Conservation (phyloP, 2,797 vertebrate species). For the Gymnothorax reevesii region DNA sequence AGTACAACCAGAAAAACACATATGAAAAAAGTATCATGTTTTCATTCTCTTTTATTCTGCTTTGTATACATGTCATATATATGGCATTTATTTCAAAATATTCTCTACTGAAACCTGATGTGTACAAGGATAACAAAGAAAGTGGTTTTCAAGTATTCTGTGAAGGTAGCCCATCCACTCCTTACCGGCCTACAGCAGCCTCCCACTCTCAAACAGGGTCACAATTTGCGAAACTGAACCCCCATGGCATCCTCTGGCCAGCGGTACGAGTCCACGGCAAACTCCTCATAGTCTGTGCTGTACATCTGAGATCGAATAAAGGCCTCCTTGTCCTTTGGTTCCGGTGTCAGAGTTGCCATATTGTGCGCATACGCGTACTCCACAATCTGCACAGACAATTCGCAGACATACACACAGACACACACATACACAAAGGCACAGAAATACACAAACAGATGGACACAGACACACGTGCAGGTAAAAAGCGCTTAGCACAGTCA, state of each 20-base stretch:
- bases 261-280: slow-evolving; percentile 80
- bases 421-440: slow-evolving; percentile 33
- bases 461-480: not conserved
- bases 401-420: slow-evolving; percentile 55
- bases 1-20: not conserved
- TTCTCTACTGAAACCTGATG: not conserved
- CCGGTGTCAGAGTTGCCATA: slow-evolving; percentile 80
- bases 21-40: not conserved
- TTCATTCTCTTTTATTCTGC: slow-evolving; percentile 13
- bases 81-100: slow-evolving; percentile 15
- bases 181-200: not conserved
- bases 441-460: not conserved
- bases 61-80: not conserved
- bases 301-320: slow-evolving; percentile 82
- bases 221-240: slow-evolving; percentile 82
- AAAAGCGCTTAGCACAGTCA: not conserved
- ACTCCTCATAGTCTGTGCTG: slow-evolving; percentile 83
- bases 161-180: not conserved
- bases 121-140: not conserved
- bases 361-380: slow-evolving; percentile 85
- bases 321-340: slow-evolving; percentile 85
- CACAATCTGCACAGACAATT: slow-evolving; percentile 89
- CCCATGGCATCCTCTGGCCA: slow-evolving; percentile 85
- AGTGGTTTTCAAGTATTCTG: not conserved
- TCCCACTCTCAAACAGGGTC: slow-evolving; percentile 35